These are phyloP conservation scores for Microtus oregoni DNA, from an alignment of 2,113 vertebrate genomes.

Conservation along the genomic window DNA sequence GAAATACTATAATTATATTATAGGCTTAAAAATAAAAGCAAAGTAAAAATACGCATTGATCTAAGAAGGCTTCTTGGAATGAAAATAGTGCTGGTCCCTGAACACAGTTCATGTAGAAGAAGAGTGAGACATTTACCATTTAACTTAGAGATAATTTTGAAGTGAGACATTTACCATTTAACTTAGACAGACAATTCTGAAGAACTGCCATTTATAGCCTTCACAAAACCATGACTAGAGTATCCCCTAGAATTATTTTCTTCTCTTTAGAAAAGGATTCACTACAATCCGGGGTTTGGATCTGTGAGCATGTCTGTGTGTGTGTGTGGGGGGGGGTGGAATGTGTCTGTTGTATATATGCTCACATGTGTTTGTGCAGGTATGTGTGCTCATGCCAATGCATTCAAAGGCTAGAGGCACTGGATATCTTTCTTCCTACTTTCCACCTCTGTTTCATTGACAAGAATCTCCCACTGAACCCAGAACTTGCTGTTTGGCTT, in stretches of 20 bases:
- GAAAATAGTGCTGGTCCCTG: neutral
- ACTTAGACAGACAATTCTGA: neutral
- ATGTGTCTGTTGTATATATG: neutral
- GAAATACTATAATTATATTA: neutral
- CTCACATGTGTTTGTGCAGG: neutral
- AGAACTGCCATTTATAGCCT: neutral
- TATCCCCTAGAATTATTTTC: constrained; percentile 38
- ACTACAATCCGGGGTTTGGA: too few species aligned
- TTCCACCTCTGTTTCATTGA: neutral
- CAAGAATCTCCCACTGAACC: neutral
- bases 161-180: neutral
- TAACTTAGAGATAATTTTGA: neutral
- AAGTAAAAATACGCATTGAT: neutral
- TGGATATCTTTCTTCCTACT: neutral
- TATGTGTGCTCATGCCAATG: too few species aligned
- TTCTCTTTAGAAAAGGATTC: neutral
- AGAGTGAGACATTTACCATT: neutral
- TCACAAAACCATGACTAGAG: neutral
- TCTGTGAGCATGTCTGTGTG: neutral
- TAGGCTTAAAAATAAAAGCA: neutral
- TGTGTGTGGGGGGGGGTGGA: too few species aligned
- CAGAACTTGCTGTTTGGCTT: too few species aligned
- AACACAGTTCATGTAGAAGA: neutral
- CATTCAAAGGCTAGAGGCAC: neutral
- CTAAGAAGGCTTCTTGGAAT: neutral